Evolutionary conservation across 1,140 invertebrate species (phyloP).

Genomic region (Achatina immaculata): DNA sequence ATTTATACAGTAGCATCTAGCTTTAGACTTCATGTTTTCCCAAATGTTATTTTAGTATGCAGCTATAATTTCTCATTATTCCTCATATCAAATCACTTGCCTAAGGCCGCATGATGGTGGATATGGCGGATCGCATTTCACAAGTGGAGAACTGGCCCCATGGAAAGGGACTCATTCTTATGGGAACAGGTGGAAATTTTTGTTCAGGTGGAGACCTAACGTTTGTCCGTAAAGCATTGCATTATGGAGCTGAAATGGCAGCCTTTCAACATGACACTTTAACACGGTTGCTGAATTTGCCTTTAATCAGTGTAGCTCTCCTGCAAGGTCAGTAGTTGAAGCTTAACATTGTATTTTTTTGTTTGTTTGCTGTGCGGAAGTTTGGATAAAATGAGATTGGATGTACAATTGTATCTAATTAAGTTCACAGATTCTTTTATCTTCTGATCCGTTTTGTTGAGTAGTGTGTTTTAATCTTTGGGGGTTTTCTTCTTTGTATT

Average conservation of each 20-base stretch:
- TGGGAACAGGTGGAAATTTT: slow-evolving; percentile 73
- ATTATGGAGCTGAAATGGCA: slow-evolving; percentile 72
- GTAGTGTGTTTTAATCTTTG: no score
- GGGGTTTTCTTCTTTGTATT: no score
- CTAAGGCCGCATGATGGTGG: slow-evolving; percentile 77
- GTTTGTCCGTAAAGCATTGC: slow-evolving; percentile 63
- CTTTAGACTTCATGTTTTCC: no score
- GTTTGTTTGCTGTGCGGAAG: no score
- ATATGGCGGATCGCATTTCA: slow-evolving; percentile 72
- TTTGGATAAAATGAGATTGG: no score
- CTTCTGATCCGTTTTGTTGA: no score
- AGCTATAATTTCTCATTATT: no score
- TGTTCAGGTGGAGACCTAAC: slow-evolving; percentile 77
- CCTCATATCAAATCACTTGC: slow-evolving; percentile 37
- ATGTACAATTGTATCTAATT: no score
- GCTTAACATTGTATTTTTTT: no score
- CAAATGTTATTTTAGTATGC: no score
- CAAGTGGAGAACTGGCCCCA: slow-evolving; percentile 70
- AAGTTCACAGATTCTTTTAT: no score
- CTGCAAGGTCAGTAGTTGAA: slow-evolving; percentile 66
- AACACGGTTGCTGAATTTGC: slow-evolving; percentile 71
- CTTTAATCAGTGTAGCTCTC: slow-evolving; percentile 73
- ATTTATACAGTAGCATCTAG: no score
- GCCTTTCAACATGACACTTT: slow-evolving; percentile 74
- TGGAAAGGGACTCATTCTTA: slow-evolving; percentile 76